phyloP scores from a whole-genome alignment of 2,888 invertebrate species.

The Plagodis pulveraria region DNA sequence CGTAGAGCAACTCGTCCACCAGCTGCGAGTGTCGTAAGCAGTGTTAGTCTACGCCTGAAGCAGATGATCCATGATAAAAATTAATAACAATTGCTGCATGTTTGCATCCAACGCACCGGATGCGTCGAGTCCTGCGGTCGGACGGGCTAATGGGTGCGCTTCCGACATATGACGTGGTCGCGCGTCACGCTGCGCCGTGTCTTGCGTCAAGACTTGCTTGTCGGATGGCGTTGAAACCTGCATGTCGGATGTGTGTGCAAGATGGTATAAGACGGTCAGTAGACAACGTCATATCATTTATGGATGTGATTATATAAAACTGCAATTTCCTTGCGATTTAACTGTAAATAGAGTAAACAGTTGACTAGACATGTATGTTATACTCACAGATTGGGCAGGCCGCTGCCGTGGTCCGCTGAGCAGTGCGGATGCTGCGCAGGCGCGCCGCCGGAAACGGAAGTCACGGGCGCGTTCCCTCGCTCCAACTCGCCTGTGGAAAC shows the following conservation, averaged over 20 bases:
- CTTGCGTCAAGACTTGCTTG: conserved; percentile 28
- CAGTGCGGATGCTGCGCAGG: conserved; percentile 79
- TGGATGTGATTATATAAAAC: too few species aligned
- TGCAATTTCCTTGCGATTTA: too few species aligned
- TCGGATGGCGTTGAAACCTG: conserved; percentile 9
- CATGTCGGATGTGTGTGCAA: conserved; percentile 26
- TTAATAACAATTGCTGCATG: conserved; percentile 29
- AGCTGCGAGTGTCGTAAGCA: too few species aligned
- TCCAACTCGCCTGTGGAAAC: conserved; percentile 80
- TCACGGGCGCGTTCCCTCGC: conserved; percentile 79
- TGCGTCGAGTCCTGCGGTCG: conserved; percentile 49
- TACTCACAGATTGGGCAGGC: conserved; percentile 50
- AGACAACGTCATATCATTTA: too few species aligned
- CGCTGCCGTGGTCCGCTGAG: conserved; percentile 65
- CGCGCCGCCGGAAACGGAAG: conserved; percentile 83
- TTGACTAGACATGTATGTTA: conserved; percentile 23
- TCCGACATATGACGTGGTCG: conserved; percentile 53
- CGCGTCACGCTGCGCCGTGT: conserved; percentile 53
- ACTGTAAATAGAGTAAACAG: neutral
- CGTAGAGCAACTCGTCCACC: too few species aligned
- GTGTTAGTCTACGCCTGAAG: neutral
- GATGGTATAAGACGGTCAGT: conserved; percentile 10
- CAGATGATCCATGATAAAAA: conserved; percentile 10
- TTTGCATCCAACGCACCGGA: conserved; percentile 52
- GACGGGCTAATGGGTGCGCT: conserved; percentile 68